Base-by-base conservation (phyloP, 1,140 invertebrate species). In the Anastrepha ludens region DNA sequence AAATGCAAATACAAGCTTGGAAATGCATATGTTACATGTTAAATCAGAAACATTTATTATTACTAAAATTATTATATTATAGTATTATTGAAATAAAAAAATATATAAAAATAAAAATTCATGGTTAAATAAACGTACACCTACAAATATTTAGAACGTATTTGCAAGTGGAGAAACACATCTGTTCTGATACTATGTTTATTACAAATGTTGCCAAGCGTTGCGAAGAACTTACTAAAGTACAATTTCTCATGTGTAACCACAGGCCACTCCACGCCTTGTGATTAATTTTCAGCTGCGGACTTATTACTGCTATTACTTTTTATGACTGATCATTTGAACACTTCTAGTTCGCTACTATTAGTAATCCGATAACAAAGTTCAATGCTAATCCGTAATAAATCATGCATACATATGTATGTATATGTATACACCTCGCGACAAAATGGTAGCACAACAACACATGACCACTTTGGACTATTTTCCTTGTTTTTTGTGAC, bases 71-170 rank as follows among this genome's bases (percentile, higher is more conserved):
- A 86, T 44, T 64, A 64, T 50, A 64, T 91, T 91, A 90, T 91
- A 91, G 90, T 91, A 92, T 92, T 92, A 91, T 91, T 91, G 89
- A 90, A 91, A 92, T 91, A 90, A 92, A 91, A 89, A 91, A 90
- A 89, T 29, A 29, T 29, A 90, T 90, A 20, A 74, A 20, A 74
- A 55, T 20, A 47, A 17, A 55, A 81, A 50, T 55, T 81, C 70
- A 78, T 81, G 47, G 74, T 81, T 81, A 81, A 81, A 81, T 81
- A 81, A 81, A 81, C 44, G 55, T 41, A 78, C 17, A 81, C 47
- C 50, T 47, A 81, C 44, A 81, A 58, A 55, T 29, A 67, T 29
- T 67, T 67, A 17, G 11, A 29, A 62, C 29, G 17, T 55, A 55
- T 81, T 55, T 81, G 74, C 13, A 74, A 47, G n/a, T 62, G 47